phyloP scores from a whole-genome alignment of 2,797 vertebrate species.

The Neosilurus hyrtlii region DNA sequence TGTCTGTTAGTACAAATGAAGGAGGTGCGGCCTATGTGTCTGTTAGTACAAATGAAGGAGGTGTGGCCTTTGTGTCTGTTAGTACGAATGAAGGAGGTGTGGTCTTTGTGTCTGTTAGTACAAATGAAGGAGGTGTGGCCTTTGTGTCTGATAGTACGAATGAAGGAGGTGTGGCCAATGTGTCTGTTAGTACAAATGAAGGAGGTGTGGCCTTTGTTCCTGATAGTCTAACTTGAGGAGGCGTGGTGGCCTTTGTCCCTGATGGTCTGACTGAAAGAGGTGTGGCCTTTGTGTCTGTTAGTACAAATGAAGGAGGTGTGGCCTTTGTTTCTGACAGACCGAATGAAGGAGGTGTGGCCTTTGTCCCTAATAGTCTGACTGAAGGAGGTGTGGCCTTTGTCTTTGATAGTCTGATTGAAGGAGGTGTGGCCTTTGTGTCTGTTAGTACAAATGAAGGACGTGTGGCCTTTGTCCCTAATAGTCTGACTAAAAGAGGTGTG shows the following conservation, averaged over 20 bases:
- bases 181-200: not conserved
- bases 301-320: not conserved
- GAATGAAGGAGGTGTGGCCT: not conserved
- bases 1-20: not conserved
- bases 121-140: not conserved
- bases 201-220: not conserved
- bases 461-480: not conserved
- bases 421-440: not conserved
- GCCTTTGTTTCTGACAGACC: not conserved
- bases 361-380: not conserved
- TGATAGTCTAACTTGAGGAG: not conserved
- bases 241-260: not conserved
- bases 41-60: not conserved
- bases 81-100: not conserved
- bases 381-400: not conserved
- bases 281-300: no score
- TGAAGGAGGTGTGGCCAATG: not conserved
- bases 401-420: no score
- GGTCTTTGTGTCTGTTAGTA: not conserved
- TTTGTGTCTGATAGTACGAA: not conserved
- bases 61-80: not conserved
- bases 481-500: not conserved
- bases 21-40: not conserved
- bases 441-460: not conserved
- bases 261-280: no score